These are phyloP conservation scores for Cartodere bifasciata DNA, from an alignment of 2,888 invertebrate species.

Conservation along the genomic window DNA sequence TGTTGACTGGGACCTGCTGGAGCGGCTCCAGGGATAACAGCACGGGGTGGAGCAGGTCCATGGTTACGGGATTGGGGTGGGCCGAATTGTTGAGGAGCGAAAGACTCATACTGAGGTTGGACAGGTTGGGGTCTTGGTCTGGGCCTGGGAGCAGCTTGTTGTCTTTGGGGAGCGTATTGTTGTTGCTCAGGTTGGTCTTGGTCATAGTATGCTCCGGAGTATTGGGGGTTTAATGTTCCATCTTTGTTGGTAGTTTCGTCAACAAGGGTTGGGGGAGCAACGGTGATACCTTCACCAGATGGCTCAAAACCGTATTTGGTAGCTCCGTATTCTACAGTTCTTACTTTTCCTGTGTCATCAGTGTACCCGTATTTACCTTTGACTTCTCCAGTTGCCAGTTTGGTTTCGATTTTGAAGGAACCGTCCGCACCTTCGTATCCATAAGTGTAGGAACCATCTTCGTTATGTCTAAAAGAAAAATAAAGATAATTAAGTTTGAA, in stretches of 20 bases:
- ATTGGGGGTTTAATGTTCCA: constrained; percentile 32
- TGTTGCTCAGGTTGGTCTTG: constrained; percentile 22
- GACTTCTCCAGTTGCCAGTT: constrained; percentile 66
- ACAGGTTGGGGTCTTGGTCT: constrained; percentile 26
- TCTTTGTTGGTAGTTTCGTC: constrained; percentile 41
- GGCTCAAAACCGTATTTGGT: constrained; percentile 82
- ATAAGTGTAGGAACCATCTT: constrained; percentile 83
- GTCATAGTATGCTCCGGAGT: constrained; percentile 31
- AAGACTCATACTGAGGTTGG: constrained; percentile 17
- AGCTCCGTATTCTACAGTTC: constrained; percentile 80
- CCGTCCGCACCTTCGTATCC: constrained; percentile 83
- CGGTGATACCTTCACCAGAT: constrained; percentile 75
- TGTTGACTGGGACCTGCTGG: constrained; percentile 15
- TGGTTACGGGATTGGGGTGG: constrained; percentile 28
- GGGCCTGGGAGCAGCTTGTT: constrained; percentile 19
- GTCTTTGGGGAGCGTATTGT: constrained; percentile 15
- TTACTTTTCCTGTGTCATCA: constrained; percentile 67
- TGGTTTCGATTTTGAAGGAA: constrained; percentile 82
- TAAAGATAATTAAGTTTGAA: too few relatives aligned
- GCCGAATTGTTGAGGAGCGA: constrained; percentile 21
- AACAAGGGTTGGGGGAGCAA: constrained; percentile 50
- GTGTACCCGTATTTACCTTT: constrained; percentile 86
- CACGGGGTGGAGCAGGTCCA: constrained; percentile 25
- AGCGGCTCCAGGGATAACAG: constrained; percentile 21
- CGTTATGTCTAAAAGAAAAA: constrained; percentile 79